Conservation (phyloP, 2,113 vertebrate genomes). For the Turnix velox region DNA sequence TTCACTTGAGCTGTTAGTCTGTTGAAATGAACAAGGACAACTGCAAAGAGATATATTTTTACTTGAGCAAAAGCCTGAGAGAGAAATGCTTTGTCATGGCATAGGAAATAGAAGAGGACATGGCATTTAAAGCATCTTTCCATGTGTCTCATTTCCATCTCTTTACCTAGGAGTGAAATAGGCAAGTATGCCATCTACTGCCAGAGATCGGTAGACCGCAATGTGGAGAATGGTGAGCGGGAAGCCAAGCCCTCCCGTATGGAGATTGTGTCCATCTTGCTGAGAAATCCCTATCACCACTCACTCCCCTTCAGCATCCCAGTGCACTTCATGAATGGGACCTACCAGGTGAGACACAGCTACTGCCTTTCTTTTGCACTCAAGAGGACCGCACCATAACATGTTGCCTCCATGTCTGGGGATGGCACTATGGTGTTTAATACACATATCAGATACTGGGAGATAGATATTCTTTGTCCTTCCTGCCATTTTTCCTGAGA, state of each 20-base stretch:
- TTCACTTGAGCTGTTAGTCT: background rate
- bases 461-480: background rate
- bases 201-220: constrained; percentile 83
- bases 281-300: constrained; percentile 90
- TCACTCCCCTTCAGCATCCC: constrained; percentile 91
- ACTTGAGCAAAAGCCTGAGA: background rate
- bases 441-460: background rate
- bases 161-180: constrained; percentile 77
- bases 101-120: background rate
- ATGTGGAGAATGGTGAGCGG: constrained; percentile 81
- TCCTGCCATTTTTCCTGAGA: background rate
- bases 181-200: constrained; percentile 90
- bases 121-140: background rate
- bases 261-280: constrained; percentile 89
- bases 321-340: constrained; percentile 88
- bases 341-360: constrained; percentile 80
- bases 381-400: background rate
- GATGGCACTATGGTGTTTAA: background rate
- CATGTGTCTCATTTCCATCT: background rate
- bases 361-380: background rate
- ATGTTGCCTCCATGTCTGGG: background rate
- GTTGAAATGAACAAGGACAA: background rate
- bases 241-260: constrained; percentile 87
- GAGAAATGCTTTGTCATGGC: background rate
- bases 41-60: background rate